Evolutionary conservation across 2,797 vertebrate species (phyloP), one percentile per base, ranked within the genome.

Genomic region (Karalla daura): DNA sequence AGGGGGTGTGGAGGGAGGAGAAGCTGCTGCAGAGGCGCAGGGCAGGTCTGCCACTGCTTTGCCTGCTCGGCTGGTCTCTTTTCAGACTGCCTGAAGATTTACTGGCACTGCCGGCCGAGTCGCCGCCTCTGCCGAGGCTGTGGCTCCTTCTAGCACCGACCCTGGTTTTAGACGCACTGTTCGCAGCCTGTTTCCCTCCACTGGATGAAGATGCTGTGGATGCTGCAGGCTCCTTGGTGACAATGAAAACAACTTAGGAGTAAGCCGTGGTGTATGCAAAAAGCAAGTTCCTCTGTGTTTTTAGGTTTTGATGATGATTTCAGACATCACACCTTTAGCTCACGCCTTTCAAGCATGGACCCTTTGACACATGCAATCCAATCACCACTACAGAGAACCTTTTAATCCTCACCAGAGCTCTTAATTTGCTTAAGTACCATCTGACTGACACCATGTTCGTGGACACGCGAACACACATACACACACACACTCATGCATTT

Each of bases 391-490:
- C 50, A 74, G 66, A 61, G 63, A 69, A 63, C 77, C 61, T 71
- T 82, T 86, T 86, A 93, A 92, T 91, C 92, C 91, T 62, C 35
- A 76, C 74, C 18, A 84, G 83, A 91, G 78, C 88, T 86, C 83
- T 87, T 93, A 93, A 94, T 93, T 93, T 85, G 65, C 89, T 92
- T 92, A 92, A 91, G 89, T 81, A 74, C 86, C 81, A 88, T 88
- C 83, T 90, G 87, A 90, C 84, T 36, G 17, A 67, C 23, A 56
- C 69, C 75, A 72, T 78, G 64, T 66, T 78, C 47, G 15, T 30
- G 49, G 37, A 70, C 67, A 66, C 33, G 59, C 39, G 62, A 46
- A 74, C 51, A 60, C 9, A 15, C 30, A 27, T 40, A 51, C 46
- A 65, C 53, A 72, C 63, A 60, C 63, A 47, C 40, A 61, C 49